Evolutionary conservation across 2,113 vertebrate species (phyloP), one percentile per base, ranked within the genome.

Genomic region (Trachemys scripta): DNA sequence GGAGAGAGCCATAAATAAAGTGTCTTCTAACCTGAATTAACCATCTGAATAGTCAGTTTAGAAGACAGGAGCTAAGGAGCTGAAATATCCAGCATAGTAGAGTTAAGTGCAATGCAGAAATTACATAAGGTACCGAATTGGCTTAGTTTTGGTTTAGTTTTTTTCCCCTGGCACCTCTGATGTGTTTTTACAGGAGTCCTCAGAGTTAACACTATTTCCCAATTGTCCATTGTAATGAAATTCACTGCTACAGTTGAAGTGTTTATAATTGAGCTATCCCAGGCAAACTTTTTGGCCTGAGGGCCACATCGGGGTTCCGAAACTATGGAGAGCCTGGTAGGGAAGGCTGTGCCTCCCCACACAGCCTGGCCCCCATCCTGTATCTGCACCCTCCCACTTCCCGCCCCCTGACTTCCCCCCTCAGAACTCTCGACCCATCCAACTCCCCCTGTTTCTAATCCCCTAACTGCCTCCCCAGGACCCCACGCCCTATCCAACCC

Each of bases 21-120:
- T 31, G 42, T 94, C 47, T 87, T 94, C 51, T 91, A 57, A 94
- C 93, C 57, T 88, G 92, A 94, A 94, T 95, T 96, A 96, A 42
- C 69, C 47, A 76, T 76, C 84, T 27, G 93, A 25, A 56, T 65
- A 80, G 85, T 62, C 91, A 88, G 62, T 89, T 84, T 83, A 80
- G 82, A 95, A 88, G 75, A 42, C 27, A 80, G 49, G 82, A 97
- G 69, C 84, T 90, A 85, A 88, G 69, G 65, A 92, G 6, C n/a
- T 80, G 92, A 62, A 82, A 57, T 47, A 79, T 86, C 50, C 82
- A 16, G 80, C 10, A 72, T 76, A 88, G 10, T 2, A 42, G 72
- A 84, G 3, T 38, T 78, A 83, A 62, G 87, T 59, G 19, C 88
- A 80, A 69, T 84, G 59, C 38, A 89, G 79, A 94, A 90, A 25